These are phyloP conservation scores for Drosophila oshimai DNA, from an alignment of 1,140 invertebrate genomes.

Conservation along the genomic window DNA sequence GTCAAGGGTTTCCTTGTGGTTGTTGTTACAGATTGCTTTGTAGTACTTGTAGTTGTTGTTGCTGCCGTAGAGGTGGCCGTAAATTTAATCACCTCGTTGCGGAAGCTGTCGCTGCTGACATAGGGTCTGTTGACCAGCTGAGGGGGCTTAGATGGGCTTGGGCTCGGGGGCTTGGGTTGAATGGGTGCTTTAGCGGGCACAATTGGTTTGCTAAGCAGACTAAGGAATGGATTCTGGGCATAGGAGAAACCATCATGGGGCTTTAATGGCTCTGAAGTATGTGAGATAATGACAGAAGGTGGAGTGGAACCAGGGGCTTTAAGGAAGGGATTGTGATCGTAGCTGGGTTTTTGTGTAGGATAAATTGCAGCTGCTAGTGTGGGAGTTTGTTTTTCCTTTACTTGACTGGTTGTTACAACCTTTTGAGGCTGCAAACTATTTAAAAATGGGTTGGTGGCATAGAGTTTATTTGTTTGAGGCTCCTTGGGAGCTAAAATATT, in stretches of 20 bases:
- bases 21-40: conserved; percentile 28
- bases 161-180: conserved; percentile 1
- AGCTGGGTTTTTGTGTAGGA: conserved; percentile 11
- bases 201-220: conserved; percentile 23
- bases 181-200: conserved; percentile 15
- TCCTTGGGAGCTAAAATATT: not conserved
- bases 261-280: not conserved
- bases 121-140: conserved; percentile 31
- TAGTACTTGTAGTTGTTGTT: conserved; percentile 9
- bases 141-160: conserved; percentile 14
- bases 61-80: conserved; percentile 47
- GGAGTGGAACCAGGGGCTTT: conserved; percentile 13
- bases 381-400: not conserved
- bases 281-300: not conserved
- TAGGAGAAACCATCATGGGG: conserved; percentile 6
- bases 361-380: not conserved
- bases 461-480: conserved; percentile 15
- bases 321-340: conserved; percentile 54
- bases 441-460: conserved; percentile 46
- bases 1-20: conserved; percentile 11
- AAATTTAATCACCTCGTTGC: conserved; percentile 62
- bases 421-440: conserved; percentile 13
- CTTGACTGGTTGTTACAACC: not conserved
- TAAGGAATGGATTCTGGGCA: conserved; percentile 48
- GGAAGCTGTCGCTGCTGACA: conserved; percentile 62